These are phyloP conservation scores for Lithosia quadra DNA, from an alignment of 2,888 invertebrate genomes.

Conservation along the genomic window DNA sequence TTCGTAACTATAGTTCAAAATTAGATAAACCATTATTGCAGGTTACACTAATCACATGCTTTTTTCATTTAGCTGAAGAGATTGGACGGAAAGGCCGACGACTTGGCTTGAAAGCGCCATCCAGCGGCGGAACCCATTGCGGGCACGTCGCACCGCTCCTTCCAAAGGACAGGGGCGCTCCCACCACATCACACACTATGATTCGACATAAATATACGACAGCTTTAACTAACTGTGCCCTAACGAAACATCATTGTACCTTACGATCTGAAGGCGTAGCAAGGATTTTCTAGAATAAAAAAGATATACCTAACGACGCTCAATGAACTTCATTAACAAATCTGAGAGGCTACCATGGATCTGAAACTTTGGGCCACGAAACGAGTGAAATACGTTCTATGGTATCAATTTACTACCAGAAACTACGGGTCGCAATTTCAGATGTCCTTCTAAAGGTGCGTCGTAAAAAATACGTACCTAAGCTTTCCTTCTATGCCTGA, in stretches of 20 bases:
- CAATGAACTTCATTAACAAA: neutral
- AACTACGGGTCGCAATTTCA: neutral
- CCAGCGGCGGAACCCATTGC: slow-evolving; percentile 27
- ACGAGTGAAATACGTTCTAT: no score
- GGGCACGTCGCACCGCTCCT: slow-evolving; percentile 38
- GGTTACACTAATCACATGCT: neutral
- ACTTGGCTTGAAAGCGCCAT: slow-evolving; percentile 73
- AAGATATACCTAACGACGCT: neutral
- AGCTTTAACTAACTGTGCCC: slow-evolving; percentile 43
- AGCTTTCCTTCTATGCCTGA: neutral
- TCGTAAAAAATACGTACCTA: no score
- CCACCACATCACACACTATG: slow-evolving; percentile 35
- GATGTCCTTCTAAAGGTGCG: no score
- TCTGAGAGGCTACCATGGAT: neutral
- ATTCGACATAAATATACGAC: slow-evolving; percentile 39
- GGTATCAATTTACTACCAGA: neutral
- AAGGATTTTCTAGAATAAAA: neutral
- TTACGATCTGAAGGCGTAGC: slow-evolving; percentile 5
- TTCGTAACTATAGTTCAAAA: neutral
- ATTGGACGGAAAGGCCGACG: slow-evolving; percentile 80
- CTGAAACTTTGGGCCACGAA: neutral
- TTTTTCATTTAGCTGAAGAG: slow-evolving; percentile 75
- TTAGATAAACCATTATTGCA: neutral
- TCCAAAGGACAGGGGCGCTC: slow-evolving; percentile 22
- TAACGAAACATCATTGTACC: slow-evolving; percentile 15